A percentile compares a stretch with the other conserved stretches of the same genome.
These are phyloP conservation scores for Drosophila pseudotakahashii DNA, from an alignment of 2,888 invertebrate genomes.

Conservation along the genomic window DNA sequence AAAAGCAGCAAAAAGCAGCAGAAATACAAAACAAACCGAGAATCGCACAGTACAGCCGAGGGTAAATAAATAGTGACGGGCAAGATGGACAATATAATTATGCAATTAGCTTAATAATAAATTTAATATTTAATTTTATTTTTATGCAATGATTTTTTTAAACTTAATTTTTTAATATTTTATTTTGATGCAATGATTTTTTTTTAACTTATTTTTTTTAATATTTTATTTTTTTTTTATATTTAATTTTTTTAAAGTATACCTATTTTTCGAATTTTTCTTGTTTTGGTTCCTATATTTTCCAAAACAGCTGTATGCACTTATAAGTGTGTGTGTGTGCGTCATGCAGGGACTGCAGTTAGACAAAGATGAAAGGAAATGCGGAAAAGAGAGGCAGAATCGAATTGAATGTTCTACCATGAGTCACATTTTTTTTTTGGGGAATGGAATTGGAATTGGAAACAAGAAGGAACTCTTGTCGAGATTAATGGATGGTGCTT, in stretches of 20 bases:
- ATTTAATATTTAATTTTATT: no score
- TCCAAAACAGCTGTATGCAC: background rate
- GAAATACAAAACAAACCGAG: conserved; percentile 21
- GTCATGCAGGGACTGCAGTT: conserved; percentile 41
- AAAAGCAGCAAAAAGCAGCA: conserved; percentile 44
- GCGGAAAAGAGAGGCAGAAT: background rate
- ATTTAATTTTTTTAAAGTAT: no score
- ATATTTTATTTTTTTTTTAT: no score
- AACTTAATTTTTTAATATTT: no score
- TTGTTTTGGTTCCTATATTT: no score
- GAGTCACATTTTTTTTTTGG: conserved; percentile 17
- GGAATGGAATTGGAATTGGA: background rate
- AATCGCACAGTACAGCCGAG: conserved; percentile 1
- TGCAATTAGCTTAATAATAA: no score
- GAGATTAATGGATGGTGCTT: conserved; percentile 28
- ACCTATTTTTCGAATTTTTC: no score
- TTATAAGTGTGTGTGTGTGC: conserved; percentile 16
- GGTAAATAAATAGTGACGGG: background rate
- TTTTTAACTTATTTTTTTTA: no score
- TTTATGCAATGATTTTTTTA: no score
- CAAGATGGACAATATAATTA: no score
- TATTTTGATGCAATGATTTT: no score
- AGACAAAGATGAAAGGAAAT: conserved; percentile 25
- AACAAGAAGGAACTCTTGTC: conserved; percentile 19
- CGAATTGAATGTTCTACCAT: conserved; percentile 27